phyloP scores from a whole-genome alignment of 2,888 invertebrate species.

The Artemia sp. region DNA sequence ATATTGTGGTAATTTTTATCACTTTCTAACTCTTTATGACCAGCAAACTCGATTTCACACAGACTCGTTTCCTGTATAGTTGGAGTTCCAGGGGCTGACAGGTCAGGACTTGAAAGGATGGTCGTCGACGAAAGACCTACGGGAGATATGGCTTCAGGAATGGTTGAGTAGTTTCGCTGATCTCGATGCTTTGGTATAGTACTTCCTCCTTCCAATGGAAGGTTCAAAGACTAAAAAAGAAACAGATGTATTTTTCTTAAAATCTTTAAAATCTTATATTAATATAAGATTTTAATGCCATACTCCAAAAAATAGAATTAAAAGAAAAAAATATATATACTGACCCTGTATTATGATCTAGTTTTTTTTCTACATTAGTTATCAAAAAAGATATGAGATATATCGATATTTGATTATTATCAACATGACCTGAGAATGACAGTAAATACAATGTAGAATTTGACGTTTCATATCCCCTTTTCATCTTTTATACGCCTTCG shows the following conservation, averaged over 20 bases:
- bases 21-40: neutral
- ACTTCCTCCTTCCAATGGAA: slow-evolving; percentile 31
- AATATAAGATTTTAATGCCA: no score
- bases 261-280: no score
- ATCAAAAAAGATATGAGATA: no score
- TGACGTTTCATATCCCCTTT: no score
- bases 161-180: slow-evolving; percentile 18
- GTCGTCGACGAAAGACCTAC: slow-evolving; percentile 15
- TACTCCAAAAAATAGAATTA: no score
- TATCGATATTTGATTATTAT: no score
- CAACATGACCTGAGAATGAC: no score
- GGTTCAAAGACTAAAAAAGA: slow-evolving; percentile 28
- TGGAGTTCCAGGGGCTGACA: slow-evolving; percentile 15
- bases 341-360: no score
- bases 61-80: slow-evolving; percentile 16
- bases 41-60: neutral
- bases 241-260: neutral
- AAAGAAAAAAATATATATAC: no score
- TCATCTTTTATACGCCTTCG: no score
- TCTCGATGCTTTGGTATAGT: slow-evolving; percentile 23
- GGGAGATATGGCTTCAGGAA: slow-evolving; percentile 19
- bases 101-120: slow-evolving; percentile 16
- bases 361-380: no score
- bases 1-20: neutral
- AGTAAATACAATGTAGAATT: no score